A percentile compares a stretch with the other conserved stretches of the same genome.
Evolutionary conservation across 2,113 vertebrate genomes (phyloP).

Genomic region (Hippocampus barbouri): DNA sequence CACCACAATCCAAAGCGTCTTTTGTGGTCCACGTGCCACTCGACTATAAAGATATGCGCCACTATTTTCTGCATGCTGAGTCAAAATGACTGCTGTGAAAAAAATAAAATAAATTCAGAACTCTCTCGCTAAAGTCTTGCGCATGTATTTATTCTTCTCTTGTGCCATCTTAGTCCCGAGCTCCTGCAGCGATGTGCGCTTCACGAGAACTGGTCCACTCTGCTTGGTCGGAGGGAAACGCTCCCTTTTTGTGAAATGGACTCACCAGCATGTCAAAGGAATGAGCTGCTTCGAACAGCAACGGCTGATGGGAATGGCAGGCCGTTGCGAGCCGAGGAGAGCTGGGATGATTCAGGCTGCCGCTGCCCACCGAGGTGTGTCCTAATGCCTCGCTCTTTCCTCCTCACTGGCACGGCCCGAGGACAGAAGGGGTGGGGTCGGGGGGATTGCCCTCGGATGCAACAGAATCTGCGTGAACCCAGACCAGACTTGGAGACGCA

Average conservation of each 20-base stretch:
- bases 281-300: slow-evolving; percentile 49
- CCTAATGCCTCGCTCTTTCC: slow-evolving; percentile 49
- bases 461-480: not conserved
- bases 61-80: too few relatives aligned
- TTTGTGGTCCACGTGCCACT: not conserved
- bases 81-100: not conserved
- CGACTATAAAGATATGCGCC: not conserved
- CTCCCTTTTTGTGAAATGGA: slow-evolving; percentile 36
- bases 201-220: slow-evolving; percentile 40
- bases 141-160: too few relatives aligned
- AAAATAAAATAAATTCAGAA: not conserved
- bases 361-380: slow-evolving; percentile 52
- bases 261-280: slow-evolving; percentile 60
- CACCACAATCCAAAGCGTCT: too few relatives aligned
- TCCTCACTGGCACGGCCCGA: slow-evolving; percentile 22
- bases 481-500: slow-evolving; percentile 4
- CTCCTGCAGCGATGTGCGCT: slow-evolving; percentile 17
- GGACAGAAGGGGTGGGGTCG: not conserved
- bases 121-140: not conserved
- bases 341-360: slow-evolving; percentile 56
- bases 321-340: slow-evolving; percentile 39
- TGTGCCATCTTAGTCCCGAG: slow-evolving; percentile 22
- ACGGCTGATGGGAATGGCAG: slow-evolving; percentile 65
- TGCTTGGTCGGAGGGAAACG: slow-evolving; percentile 46
- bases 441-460: slow-evolving; percentile 17